A percentile compares a stretch with the other conserved stretches of the same genome.
These are phyloP conservation scores for Beroe forskalii DNA, from an alignment of 37 sponge, comb jelly and placozoan species.

Conservation along the genomic window DNA sequence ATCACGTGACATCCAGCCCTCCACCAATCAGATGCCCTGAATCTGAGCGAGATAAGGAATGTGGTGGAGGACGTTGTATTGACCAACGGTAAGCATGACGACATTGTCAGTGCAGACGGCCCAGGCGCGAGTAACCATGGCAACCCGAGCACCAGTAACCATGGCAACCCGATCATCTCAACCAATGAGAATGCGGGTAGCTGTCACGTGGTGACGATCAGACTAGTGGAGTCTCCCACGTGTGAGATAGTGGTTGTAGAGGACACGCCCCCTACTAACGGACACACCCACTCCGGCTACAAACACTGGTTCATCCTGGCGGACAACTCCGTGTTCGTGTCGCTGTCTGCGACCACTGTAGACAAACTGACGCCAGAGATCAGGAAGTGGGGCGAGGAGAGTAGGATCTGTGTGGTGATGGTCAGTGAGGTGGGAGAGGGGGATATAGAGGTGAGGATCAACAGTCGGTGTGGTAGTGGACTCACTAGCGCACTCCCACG, in stretches of 20 bases:
- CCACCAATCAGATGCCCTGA: no score
- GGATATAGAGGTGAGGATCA: not conserved
- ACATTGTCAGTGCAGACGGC: no score
- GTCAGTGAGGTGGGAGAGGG: not conserved
- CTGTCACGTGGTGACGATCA: constrained; percentile 4
- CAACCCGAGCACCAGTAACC: not conserved
- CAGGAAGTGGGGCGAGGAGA: not conserved
- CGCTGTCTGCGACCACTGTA: constrained; percentile 1
- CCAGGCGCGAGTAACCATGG: no score
- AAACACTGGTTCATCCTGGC: constrained; percentile 56
- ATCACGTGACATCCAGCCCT: not conserved
- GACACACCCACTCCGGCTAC: constrained; percentile 17
- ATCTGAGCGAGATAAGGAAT: no score
- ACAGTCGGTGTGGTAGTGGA: not conserved
- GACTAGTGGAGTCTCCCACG: not conserved
- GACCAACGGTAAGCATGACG: no score
- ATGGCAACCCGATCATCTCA: not conserved
- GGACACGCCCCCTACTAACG: not conserved
- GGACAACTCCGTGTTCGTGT: not conserved
- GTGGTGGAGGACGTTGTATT: no score
- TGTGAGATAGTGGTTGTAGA: not conserved
- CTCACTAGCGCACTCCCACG: no score
- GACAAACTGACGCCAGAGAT: not conserved
- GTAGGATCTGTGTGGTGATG: not conserved
- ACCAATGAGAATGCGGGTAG: not conserved